Evolutionary conservation across 2,113 vertebrate genomes (phyloP).

Genomic region (Cavia porcellus): DNA sequence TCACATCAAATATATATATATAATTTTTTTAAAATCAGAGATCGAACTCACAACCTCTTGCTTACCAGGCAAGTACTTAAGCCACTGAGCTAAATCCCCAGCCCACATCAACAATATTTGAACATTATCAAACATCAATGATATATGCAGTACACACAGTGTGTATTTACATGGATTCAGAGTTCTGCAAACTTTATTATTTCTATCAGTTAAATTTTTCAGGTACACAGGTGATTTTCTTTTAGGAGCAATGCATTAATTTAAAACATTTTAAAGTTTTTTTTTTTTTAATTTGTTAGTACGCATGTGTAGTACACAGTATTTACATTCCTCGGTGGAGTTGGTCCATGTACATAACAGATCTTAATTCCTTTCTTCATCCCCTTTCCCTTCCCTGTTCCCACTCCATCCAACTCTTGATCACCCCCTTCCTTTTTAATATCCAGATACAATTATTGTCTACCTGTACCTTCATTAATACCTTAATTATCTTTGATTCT

Average conservation of each 20-base stretch:
- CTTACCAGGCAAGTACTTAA: too few species aligned
- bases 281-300: background rate
- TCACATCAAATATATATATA: too few species aligned
- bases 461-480: slow-evolving; percentile 9
- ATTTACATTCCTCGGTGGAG: background rate
- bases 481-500: slow-evolving; percentile 60
- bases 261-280: slow-evolving; percentile 53
- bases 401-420: background rate
- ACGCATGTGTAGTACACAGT: background rate
- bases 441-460: slow-evolving; percentile 35
- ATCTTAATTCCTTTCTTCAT: background rate
- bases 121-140: background rate
- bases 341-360: background rate
- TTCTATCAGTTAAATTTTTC: slow-evolving; percentile 47
- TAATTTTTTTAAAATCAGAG: too few species aligned
- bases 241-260: background rate
- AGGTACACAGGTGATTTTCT: background rate
- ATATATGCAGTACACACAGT: background rate
- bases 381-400: background rate
- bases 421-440: background rate
- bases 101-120: background rate
- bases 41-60: too few species aligned
- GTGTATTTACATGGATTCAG: background rate
- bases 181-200: slow-evolving; percentile 3
- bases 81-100: too few species aligned